Evolutionary conservation across 2,888 invertebrate genomes (phyloP).

Genomic region (Drosophila anomelani): DNA sequence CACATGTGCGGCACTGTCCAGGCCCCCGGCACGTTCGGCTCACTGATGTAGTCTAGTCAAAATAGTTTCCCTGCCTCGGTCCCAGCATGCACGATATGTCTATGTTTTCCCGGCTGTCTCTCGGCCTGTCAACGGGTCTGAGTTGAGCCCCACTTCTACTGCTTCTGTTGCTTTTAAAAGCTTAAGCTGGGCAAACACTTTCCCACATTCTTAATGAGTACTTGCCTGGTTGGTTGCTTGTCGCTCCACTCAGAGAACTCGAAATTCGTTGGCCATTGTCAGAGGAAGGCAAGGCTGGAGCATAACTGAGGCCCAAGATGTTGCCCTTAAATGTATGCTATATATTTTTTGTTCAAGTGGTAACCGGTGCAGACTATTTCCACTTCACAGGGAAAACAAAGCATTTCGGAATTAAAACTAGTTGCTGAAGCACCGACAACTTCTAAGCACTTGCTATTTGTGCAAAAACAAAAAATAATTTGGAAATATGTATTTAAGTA

Average conservation of each 20-base stretch:
- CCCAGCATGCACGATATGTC: conserved; percentile 19
- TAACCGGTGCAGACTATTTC: conserved; percentile 12
- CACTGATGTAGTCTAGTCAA: conserved; percentile 46
- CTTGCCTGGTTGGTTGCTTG: conserved; percentile 28
- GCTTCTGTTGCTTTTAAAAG: conserved; percentile 58
- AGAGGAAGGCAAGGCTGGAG: not conserved
- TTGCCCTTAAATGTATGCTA: conserved; percentile 20
- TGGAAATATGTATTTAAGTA: conserved; percentile 5
- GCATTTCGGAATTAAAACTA: conserved; percentile 11
- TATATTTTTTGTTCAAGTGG: conserved; percentile 16
- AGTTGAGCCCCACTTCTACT: conserved; percentile 50
- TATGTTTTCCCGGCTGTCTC: conserved; percentile 32
- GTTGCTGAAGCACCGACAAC: not conserved
- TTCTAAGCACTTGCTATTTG: conserved; percentile 13
- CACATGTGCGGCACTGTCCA: conserved; percentile 22
- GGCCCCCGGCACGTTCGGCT: conserved; percentile 52
- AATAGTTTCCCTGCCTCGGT: conserved; percentile 50
- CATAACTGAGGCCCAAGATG: conserved; percentile 16
- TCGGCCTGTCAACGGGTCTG: conserved; percentile 45
- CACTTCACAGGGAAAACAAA: conserved; percentile 14
- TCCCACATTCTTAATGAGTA: conserved; percentile 41
- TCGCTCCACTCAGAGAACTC: conserved; percentile 24
- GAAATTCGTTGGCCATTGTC: conserved; percentile 32
- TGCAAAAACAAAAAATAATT: conserved; percentile 5
- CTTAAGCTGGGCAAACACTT: conserved; percentile 45